Evolutionary conservation across 2,113 vertebrate genomes (phyloP).

Genomic region (Proteles cristata): DNA sequence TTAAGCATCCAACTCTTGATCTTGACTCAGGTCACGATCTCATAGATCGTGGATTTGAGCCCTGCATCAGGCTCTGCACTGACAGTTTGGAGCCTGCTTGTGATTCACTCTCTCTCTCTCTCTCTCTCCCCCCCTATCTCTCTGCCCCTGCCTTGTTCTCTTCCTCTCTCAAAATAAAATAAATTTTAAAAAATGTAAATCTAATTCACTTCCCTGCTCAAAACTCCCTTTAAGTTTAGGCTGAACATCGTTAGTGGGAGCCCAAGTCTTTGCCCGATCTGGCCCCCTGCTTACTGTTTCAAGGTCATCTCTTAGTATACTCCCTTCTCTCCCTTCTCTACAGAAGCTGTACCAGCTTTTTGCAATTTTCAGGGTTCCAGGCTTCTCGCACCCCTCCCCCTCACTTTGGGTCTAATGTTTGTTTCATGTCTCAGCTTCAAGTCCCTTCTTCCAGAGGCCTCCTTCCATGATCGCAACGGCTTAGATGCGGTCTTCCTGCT

Average conservation of each 20-base stretch:
- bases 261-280: not conserved
- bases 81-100: too few relatives aligned
- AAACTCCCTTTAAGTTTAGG: not conserved
- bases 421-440: not conserved
- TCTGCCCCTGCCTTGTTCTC: too few relatives aligned
- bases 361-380: not conserved
- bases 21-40: too few relatives aligned
- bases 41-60: too few relatives aligned
- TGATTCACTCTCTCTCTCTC: too few relatives aligned
- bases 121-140: too few relatives aligned
- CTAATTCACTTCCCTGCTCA: not conserved
- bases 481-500: not conserved
- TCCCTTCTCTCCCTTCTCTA: not conserved
- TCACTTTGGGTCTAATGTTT: not conserved
- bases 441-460: not conserved
- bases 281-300: fast-evolving
- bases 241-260: not conserved
- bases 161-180: too few relatives aligned
- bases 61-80: too few relatives aligned
- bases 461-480: not conserved
- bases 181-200: not conserved
- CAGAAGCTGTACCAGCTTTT: too few relatives aligned
- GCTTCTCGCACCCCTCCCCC: not conserved
- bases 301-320: not conserved
- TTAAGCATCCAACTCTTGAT: too few relatives aligned